These are phyloP conservation scores for Agonopterix arenella DNA, from an alignment of 2,888 invertebrate genomes.

Conservation along the genomic window DNA sequence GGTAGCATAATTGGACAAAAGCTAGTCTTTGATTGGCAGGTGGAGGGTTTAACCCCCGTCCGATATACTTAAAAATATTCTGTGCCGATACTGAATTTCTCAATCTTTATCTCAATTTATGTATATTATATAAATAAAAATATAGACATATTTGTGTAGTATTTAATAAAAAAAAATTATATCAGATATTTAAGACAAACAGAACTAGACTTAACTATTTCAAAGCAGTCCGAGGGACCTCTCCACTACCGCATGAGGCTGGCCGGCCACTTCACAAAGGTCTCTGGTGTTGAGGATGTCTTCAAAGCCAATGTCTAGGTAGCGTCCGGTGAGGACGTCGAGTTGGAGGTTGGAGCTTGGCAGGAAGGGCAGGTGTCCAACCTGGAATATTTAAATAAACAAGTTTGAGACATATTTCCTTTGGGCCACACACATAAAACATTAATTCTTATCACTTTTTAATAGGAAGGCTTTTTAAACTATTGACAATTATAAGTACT, in stretches of 20 bases:
- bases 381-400: constrained; percentile 29
- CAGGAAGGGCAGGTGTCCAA: constrained; percentile 81
- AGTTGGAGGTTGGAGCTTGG: constrained; percentile 82
- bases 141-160: too few species aligned
- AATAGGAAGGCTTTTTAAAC: too few species aligned
- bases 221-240: constrained; percentile 80
- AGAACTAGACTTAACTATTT: constrained; percentile 23
- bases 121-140: too few species aligned
- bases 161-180: constrained; percentile 7
- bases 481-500: too few species aligned
- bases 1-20: too few species aligned
- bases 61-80: too few species aligned
- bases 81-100: too few species aligned
- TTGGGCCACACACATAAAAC: neutral
- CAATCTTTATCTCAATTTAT: too few species aligned
- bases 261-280: constrained; percentile 83
- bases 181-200: constrained; percentile 11
- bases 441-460: too few species aligned
- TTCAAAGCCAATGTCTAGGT: constrained; percentile 86
- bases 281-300: constrained; percentile 86
- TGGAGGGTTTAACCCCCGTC: too few species aligned
- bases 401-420: neutral
- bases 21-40: too few species aligned
- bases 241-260: constrained; percentile 91
- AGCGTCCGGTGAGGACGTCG: constrained; percentile 84